phyloP scores from a whole-genome alignment of 53 echinoderm and acorn worm species.

The Echinometra lucunter region DNA sequence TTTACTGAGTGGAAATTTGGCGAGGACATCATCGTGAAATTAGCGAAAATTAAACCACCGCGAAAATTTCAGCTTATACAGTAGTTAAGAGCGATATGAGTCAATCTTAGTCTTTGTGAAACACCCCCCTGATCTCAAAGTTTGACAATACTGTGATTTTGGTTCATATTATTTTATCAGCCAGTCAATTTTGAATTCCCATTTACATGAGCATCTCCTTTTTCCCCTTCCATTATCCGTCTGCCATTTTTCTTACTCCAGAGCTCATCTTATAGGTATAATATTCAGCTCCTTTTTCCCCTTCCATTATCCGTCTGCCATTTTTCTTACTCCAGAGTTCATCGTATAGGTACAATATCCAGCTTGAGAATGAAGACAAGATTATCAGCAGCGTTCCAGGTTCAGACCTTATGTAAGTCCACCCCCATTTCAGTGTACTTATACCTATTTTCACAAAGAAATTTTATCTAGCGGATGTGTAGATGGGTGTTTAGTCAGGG shows the following conservation, averaged over 20 bases:
- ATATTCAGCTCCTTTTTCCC: conserved; percentile 72
- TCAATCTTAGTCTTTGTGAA: too few relatives aligned
- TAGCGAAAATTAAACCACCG: too few relatives aligned
- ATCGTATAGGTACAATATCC: conserved; percentile 78
- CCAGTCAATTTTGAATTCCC: not conserved
- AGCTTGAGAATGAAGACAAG: conserved; percentile 82
- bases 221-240: not conserved
- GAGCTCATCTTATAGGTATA: conserved; percentile 72
- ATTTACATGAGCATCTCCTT: too few relatives aligned
- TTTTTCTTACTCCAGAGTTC: not conserved
- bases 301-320: not conserved
- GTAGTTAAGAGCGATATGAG: too few relatives aligned
- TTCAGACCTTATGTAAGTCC: conserved; percentile 90
- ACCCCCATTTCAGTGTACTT: not conserved
- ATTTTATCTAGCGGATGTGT: not conserved
- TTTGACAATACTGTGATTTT: too few relatives aligned
- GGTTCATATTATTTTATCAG: not conserved
- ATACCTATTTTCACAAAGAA: not conserved
- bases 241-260: not conserved
- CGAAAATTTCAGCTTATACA: too few relatives aligned
- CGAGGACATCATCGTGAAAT: too few relatives aligned
- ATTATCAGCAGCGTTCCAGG: conserved; percentile 87
- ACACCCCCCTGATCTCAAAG: too few relatives aligned
- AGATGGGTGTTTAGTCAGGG: too few relatives aligned
- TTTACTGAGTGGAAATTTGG: too few relatives aligned